phyloP scores from a whole-genome alignment of 2,888 invertebrate genomes.

The Neuroscelio doddi region DNA sequence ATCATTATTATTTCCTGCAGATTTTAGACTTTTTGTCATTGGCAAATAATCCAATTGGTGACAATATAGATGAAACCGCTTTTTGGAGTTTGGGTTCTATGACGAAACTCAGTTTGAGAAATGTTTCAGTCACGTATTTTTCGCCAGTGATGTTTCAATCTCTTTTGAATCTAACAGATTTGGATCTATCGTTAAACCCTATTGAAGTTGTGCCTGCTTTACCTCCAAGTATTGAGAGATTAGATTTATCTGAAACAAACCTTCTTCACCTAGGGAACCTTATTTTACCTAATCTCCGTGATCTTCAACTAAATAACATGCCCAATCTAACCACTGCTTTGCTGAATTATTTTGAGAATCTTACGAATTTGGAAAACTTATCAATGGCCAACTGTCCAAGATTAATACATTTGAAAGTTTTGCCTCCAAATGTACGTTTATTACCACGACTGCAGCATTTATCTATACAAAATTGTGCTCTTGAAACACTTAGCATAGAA shows the following conservation, averaged over 20 bases:
- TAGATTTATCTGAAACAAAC: slow-evolving; percentile 79
- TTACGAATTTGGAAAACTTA: slow-evolving; percentile 74
- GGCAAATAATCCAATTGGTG: slow-evolving; percentile 63
- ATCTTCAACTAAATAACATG: slow-evolving; percentile 76
- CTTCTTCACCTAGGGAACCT: slow-evolving; percentile 73
- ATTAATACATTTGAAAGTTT: slow-evolving; percentile 73
- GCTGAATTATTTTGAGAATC: slow-evolving; percentile 75
- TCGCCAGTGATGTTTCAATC: slow-evolving; percentile 59
- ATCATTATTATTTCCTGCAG: slow-evolving; percentile 54
- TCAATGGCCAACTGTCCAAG: slow-evolving; percentile 75
- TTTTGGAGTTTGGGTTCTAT: slow-evolving; percentile 59
- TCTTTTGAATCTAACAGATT: slow-evolving; percentile 53
- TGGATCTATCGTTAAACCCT: slow-evolving; percentile 72
- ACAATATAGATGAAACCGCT: slow-evolving; percentile 64
- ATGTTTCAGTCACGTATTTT: slow-evolving; percentile 58
- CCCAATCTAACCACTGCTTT: slow-evolving; percentile 73
- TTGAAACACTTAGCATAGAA: slow-evolving; percentile 70
- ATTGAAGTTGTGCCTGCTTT: slow-evolving; percentile 75
- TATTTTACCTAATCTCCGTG: slow-evolving; percentile 72
- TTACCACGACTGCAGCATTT: slow-evolving; percentile 73
- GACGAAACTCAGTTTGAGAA: slow-evolving; percentile 58
- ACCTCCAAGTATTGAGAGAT: slow-evolving; percentile 75
- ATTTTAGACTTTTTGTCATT: slow-evolving; percentile 61
- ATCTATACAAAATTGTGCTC: slow-evolving; percentile 73
- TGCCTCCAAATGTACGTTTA: slow-evolving; percentile 67